Base-by-base conservation (phyloP, 2,797 vertebrate genomes). In the Ctenosaura bakeri region DNA sequence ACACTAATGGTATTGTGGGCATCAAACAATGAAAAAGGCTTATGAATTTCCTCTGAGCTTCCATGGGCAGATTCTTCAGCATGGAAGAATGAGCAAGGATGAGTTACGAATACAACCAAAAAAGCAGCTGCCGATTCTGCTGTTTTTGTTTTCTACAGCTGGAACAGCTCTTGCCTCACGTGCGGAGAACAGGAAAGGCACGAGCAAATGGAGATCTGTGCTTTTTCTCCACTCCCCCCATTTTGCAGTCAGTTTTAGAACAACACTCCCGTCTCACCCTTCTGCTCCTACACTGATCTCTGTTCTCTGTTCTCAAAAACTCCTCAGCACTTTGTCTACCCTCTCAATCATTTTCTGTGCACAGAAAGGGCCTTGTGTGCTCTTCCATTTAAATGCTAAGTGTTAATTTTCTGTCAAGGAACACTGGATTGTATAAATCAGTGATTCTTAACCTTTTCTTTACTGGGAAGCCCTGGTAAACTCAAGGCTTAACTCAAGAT, bases 81-180 rank as follows among this genome's bases (percentile, higher is more conserved):
- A 24, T 66, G 42, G 16, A 29, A 85, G 76, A 20, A n/a, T 14
- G 66, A 64, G 1, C 9, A 29, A 69, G 66, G 32, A 32, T 69
- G 83, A 38, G 62, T 42, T 62, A n/a, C 71, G 42, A 76, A 73
- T 8, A 79, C 13, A 62, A 77, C 12, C 35, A 26, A 22, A 35
- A 64, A 29, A 38, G 59, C 59, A 85, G 82, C 88, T 78, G 88
- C 46, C 5, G 42, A 26, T 7, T 26, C 79, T 50, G 77, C 7
- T 74, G 64, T 80, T 69, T 80, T n/a, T 81, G 66, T 50, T 82
- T 62, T 32, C 38, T 83, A 22, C 90, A 83, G 52, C 86, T 80
- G 82, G 81, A 88, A 64, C 32, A 50, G 64, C 52, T 85, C 86
- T 38, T 0, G 16, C 74, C 74, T 91, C 86, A 73, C 64, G 32